Percentiles rank a stretch among this genome's conserved stretches.
Evolutionary conservation across 2,113 vertebrate species (phyloP).

Genomic region (Chiloscyllium plagiosum): DNA sequence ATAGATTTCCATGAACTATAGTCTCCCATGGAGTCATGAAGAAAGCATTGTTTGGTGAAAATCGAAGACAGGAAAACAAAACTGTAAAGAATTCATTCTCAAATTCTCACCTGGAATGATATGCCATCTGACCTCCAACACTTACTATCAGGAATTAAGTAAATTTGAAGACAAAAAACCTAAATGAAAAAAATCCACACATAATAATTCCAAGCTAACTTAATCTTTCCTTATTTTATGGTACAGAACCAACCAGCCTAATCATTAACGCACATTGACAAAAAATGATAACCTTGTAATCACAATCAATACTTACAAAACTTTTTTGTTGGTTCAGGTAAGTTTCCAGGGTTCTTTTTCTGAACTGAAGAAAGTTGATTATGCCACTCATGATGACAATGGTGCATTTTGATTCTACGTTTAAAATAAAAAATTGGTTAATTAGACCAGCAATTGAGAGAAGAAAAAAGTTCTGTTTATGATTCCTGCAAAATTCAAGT

Average conservation of each 20-base stretch:
- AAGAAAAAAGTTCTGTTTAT: background rate
- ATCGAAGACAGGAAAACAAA: background rate
- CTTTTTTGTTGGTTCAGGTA: constrained; percentile 23
- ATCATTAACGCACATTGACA: background rate
- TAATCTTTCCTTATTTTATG: background rate
- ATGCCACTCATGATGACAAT: constrained; percentile 28
- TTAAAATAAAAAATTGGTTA: no score
- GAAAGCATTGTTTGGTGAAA: background rate
- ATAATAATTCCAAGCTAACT: background rate
- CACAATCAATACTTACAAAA: constrained; percentile 10
- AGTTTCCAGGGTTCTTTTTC: background rate
- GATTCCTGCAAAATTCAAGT: background rate
- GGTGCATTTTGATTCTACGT: constrained; percentile 11
- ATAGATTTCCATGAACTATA: background rate
- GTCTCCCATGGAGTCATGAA: background rate
- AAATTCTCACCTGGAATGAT: background rate
- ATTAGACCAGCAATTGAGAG: background rate
- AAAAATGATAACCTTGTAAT: background rate
- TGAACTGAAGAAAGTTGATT: constrained; percentile 22
- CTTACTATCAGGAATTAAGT: background rate
- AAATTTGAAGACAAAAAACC: no score
- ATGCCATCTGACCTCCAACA: background rate
- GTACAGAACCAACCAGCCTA: background rate
- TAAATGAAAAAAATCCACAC: background rate
- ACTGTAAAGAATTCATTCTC: background rate